Evolutionary conservation across 2,797 vertebrate species (phyloP), one percentile per base, ranked within the genome.

Genomic region (Sparidentex hasta): DNA sequence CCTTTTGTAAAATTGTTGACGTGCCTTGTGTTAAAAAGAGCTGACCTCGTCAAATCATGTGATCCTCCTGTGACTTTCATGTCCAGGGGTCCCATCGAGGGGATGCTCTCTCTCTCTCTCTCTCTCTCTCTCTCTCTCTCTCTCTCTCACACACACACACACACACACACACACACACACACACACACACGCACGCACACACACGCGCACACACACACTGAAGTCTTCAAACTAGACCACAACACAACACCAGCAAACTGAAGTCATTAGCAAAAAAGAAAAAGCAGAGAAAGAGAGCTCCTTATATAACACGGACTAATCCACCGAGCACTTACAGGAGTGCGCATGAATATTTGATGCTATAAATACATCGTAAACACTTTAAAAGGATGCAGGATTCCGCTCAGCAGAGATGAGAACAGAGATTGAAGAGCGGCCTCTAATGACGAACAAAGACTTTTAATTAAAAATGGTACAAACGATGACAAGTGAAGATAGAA

Each of bases 341-440:
- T 25, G 73, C 61, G 5, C 77, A 86, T 89, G 12, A 80, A 89
- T 87, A 84, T 76, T 71, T 80, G 55, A 84, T 86, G 75, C 20
- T 59, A 38, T 61, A 56, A 76, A 79, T 74, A 76, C 29, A 62
- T 48, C 23, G 50, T 80, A 57, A 83, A 81, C 18, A 67, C 27
- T 29, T 76, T 17, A 23, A 80, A 71, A n/a, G 47, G 17, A 47
- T 23, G 64, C 46, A n/a, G 4, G 11, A 54, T 47, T 18, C n/a
- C 29, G 21, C 48, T 12, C 21, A 38, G 61, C 38, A 25, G 17
- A 58, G 52, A 63, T 11, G 16, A 68, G 54, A n/a, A 44, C 14
- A 33, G n/a, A 61, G 25, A 54, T 5, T 7, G 7, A 58, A 38
- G 38, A 56, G 29, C 41, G 3, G 41, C 48, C 18, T 52, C 25